Evolutionary conservation across 2,888 invertebrate species (phyloP).

Genomic region (Aporophyla nigra): DNA sequence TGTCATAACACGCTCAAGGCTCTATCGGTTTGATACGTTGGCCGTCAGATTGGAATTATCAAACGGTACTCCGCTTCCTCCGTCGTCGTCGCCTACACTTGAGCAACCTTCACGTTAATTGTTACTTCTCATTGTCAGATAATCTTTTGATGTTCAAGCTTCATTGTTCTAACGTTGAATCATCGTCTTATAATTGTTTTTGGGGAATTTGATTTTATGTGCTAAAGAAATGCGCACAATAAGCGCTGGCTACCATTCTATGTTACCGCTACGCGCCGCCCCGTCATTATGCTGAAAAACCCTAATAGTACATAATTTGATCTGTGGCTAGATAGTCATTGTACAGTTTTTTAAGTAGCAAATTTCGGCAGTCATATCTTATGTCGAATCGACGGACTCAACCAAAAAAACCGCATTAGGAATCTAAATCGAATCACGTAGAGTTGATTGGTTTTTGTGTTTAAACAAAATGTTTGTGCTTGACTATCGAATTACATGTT

Average conservation of each 20-base stretch:
- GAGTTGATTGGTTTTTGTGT: conserved; percentile 80
- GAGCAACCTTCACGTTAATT: conserved; percentile 70
- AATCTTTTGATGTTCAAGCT: conserved; percentile 68
- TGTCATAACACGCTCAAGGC: conserved; percentile 62
- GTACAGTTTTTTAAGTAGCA: conserved; percentile 76
- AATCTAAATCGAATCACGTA: conserved; percentile 88
- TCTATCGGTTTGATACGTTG: conserved; percentile 54
- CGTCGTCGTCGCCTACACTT: conserved; percentile 73
- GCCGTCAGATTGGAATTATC: conserved; percentile 58
- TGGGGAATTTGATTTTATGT: conserved; percentile 67
- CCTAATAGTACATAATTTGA: conserved; percentile 77
- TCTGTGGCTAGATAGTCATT: conserved; percentile 79
- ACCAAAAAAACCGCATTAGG: conserved; percentile 78
- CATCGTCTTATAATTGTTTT: conserved; percentile 61
- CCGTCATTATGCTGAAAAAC: conserved; percentile 72
- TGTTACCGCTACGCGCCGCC: conserved; percentile 73
- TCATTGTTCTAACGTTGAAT: conserved; percentile 71
- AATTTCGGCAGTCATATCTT: conserved; percentile 79
- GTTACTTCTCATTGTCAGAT: conserved; percentile 75
- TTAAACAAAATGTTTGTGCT: conserved; percentile 75
- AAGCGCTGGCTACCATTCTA: conserved; percentile 64
- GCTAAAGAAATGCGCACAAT: conserved; percentile 67
- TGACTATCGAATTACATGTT: conserved; percentile 43
- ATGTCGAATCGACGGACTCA: conserved; percentile 71
- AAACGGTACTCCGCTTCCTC: conserved; percentile 70